Evolutionary conservation across 1,140 invertebrate species (phyloP).

Genomic region (Sesamia nonagrioides): DNA sequence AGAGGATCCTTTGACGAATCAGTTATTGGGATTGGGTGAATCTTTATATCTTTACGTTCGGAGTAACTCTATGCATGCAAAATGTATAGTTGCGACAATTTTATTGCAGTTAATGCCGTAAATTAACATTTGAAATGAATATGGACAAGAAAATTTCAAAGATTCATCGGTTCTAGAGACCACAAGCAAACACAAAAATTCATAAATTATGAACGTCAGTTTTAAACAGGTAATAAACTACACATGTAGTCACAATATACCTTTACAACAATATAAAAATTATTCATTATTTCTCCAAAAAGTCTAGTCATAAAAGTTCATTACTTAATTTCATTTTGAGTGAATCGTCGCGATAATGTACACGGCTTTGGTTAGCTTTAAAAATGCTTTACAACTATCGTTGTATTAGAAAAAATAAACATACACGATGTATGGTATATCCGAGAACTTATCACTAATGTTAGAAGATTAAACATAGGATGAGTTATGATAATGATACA

Average conservation of each 20-base stretch:
- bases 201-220: slow-evolving; percentile 79
- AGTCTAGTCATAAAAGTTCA: slow-evolving; percentile 71
- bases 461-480: slow-evolving; percentile 40
- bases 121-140: neutral
- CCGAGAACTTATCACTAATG: slow-evolving; percentile 28
- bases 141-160: neutral
- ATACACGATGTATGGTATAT: slow-evolving; percentile 51
- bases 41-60: no score
- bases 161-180: slow-evolving; percentile 65
- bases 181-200: slow-evolving; percentile 77
- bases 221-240: slow-evolving; percentile 76
- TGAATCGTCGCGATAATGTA: slow-evolving; percentile 61
- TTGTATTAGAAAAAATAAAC: slow-evolving; percentile 51
- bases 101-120: neutral
- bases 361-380: slow-evolving; percentile 58
- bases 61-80: no score
- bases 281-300: slow-evolving; percentile 43
- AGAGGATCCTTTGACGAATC: slow-evolving; percentile 28
- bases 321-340: slow-evolving; percentile 72
- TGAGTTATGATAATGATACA: slow-evolving; percentile 66
- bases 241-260: slow-evolving; percentile 55
- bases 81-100: no score
- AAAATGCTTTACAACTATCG: slow-evolving; percentile 54
- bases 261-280: slow-evolving; percentile 52
- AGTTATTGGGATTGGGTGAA: neutral